Evolutionary conservation across 2,888 invertebrate genomes (phyloP).

Genomic region (Orchestes rusci): DNA sequence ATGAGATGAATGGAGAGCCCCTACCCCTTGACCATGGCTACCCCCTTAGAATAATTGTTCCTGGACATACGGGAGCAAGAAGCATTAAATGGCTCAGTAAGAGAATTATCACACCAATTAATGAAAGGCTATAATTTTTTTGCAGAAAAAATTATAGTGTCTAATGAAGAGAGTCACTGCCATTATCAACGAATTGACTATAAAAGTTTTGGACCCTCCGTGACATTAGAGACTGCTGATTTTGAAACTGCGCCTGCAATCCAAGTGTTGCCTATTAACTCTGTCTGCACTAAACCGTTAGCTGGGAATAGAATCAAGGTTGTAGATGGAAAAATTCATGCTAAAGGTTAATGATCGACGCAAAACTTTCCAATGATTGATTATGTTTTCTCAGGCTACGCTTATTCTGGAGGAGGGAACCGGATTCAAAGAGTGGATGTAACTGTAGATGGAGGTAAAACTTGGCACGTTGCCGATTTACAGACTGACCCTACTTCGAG

Average conservation of each 20-base stretch:
- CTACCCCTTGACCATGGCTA: constrained; percentile 87
- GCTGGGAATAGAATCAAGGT: constrained; percentile 54
- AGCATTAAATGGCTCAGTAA: constrained; percentile 92
- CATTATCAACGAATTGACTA: constrained; percentile 98
- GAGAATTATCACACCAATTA: not conserved
- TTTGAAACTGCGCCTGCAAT: constrained; percentile 82
- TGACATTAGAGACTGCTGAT: constrained; percentile 84
- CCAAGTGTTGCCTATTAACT: constrained; percentile 90
- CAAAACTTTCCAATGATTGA: no score
- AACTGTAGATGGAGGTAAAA: constrained; percentile 71
- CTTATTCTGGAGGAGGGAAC: constrained; percentile 94
- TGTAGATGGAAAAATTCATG: constrained; percentile 47
- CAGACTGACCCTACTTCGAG: constrained; percentile 44
- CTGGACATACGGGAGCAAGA: constrained; percentile 89
- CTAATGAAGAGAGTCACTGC: constrained; percentile 76
- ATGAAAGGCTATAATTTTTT: constrained; percentile 13
- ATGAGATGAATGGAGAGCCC: constrained; percentile 88
- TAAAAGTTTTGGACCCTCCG: constrained; percentile 78
- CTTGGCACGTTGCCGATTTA: constrained; percentile 70
- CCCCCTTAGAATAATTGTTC: constrained; percentile 85
- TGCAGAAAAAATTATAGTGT: constrained; percentile 58
- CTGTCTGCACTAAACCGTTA: constrained; percentile 79
- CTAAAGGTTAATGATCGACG: constrained; percentile 64
- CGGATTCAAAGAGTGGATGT: constrained; percentile 87
- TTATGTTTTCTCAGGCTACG: constrained; percentile 66